Evolutionary conservation across 1,140 invertebrate species (phyloP).

Genomic region (Sinella curviseta): DNA sequence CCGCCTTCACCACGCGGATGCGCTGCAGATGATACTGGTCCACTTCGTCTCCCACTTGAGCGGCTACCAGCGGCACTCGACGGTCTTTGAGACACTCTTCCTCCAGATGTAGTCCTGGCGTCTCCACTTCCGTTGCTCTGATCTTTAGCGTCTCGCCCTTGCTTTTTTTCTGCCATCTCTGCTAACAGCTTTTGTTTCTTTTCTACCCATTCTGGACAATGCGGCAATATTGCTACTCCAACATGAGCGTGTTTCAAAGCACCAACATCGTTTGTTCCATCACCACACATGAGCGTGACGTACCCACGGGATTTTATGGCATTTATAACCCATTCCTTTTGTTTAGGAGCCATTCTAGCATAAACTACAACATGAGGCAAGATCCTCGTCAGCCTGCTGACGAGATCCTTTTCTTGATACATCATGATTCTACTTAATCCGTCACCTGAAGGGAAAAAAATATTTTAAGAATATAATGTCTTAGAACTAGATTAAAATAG

Average conservation of each 20-base stretch:
- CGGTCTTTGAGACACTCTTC: constrained; percentile 8
- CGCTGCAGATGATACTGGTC: background rate
- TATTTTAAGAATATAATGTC: constrained; percentile 14
- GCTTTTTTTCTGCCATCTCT: constrained; percentile 32
- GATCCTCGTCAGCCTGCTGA: constrained; percentile 54
- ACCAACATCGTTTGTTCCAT: constrained; percentile 99
- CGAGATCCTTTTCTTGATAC: constrained; percentile 39
- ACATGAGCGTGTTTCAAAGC: constrained; percentile 98
- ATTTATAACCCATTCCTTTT: constrained; percentile 94
- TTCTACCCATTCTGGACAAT: constrained; percentile 70
- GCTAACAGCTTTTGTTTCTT: constrained; percentile 51
- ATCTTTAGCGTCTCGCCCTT: constrained; percentile 8
- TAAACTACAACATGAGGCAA: constrained; percentile 86
- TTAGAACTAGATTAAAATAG: background rate
- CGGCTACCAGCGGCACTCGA: background rate
- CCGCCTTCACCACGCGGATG: background rate
- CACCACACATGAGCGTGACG: constrained; percentile 97
- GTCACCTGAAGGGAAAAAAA: constrained; percentile 27
- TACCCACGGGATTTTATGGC: constrained; percentile 84
- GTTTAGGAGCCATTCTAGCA: constrained; percentile 92
- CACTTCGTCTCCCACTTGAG: background rate
- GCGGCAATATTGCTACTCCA: constrained; percentile 86
- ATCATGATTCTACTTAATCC: constrained; percentile 35
- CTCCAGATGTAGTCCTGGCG: background rate
- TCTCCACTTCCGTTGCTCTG: background rate